These are phyloP conservation scores for Bergia sp. DNA, from an alignment of 92 coral and sea anemone species.

Conservation along the genomic window DNA sequence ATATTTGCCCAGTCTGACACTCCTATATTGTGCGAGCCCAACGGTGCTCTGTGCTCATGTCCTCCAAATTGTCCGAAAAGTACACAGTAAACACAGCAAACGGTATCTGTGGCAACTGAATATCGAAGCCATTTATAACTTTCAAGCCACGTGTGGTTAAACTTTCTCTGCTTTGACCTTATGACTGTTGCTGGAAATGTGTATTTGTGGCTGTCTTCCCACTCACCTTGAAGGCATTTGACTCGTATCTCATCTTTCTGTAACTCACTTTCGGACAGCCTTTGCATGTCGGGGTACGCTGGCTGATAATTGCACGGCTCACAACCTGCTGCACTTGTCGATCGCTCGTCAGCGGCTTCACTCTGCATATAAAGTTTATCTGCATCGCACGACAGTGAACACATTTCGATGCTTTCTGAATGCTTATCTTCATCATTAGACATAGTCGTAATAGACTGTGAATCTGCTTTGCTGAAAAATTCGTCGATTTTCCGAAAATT, in stretches of 20 bases:
- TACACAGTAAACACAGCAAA: too few species aligned
- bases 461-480: constrained; percentile 13
- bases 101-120: neutral
- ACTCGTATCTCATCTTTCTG: constrained; percentile 19
- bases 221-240: constrained; percentile 18
- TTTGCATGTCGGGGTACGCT: constrained; percentile 13
- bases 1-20: too few species aligned
- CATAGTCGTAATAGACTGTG: constrained; percentile 22
- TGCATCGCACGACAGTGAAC: neutral
- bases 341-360: constrained; percentile 10
- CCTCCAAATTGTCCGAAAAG: too few species aligned
- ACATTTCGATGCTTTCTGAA: constrained; percentile 19
- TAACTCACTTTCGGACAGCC: constrained; percentile 24
- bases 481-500: neutral
- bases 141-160: neutral
- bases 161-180: constrained; percentile 15
- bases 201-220: constrained; percentile 25
- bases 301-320: constrained; percentile 8
- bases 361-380: neutral
- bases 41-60: too few species aligned
- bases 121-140: neutral
- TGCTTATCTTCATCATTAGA: constrained; percentile 21
- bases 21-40: too few species aligned
- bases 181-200: constrained; percentile 13
- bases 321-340: constrained; percentile 11